phyloP scores from a whole-genome alignment of 2,113 vertebrate species.

The Cisticola juncidis region DNA sequence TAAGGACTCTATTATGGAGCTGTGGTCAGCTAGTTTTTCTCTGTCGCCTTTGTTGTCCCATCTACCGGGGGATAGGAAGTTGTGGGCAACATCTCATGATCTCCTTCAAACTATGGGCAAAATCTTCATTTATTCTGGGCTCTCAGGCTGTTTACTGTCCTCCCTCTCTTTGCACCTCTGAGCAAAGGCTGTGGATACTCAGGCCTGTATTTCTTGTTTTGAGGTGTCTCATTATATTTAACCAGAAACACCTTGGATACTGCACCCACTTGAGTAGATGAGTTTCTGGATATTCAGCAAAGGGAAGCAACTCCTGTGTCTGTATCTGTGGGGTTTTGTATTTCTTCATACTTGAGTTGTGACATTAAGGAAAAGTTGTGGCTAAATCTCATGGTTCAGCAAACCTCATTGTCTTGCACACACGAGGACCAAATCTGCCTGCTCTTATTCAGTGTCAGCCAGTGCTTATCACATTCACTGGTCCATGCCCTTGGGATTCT shows the following conservation, averaged over 20 bases:
- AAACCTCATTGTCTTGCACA: background rate
- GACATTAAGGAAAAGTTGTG: background rate
- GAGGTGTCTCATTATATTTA: background rate
- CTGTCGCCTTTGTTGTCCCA: background rate
- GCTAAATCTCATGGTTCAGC: background rate
- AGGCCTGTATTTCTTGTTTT: background rate
- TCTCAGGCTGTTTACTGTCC: background rate
- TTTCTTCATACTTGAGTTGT: background rate
- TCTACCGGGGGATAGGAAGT: background rate
- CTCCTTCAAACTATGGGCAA: background rate
- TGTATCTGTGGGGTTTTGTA: background rate
- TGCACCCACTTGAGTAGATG: background rate
- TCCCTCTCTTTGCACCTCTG: background rate
- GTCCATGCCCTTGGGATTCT: background rate
- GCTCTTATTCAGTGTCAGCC: background rate
- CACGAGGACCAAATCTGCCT: background rate
- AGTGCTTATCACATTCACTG: background rate
- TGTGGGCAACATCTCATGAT: background rate
- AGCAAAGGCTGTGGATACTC: background rate
- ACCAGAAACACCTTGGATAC: fast-evolving
- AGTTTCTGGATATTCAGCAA: background rate
- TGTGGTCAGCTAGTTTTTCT: fast-evolving
- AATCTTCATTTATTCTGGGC: background rate
- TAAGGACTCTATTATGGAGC: background rate
- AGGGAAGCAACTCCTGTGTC: background rate